phyloP scores from a whole-genome alignment of 2,113 vertebrate genomes.

The Aix galericulata region DNA sequence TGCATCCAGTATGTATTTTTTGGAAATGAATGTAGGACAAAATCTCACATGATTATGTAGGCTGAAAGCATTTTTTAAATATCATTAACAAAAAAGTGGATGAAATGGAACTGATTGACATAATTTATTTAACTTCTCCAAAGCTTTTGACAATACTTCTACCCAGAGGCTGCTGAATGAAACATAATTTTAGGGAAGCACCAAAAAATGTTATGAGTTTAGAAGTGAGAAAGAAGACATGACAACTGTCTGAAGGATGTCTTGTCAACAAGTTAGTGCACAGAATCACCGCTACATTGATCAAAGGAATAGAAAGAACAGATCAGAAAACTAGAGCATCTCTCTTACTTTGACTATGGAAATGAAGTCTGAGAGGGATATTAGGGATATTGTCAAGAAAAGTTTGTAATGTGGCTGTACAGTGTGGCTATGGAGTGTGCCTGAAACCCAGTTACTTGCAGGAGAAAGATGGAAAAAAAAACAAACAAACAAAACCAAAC shows the following conservation, averaged over 20 bases:
- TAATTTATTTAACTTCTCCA: not conserved
- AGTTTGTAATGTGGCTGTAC: not conserved
- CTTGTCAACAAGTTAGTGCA: not conserved
- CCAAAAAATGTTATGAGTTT: not conserved
- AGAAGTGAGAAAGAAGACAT: not conserved
- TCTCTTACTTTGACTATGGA: not conserved
- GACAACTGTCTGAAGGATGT: not conserved
- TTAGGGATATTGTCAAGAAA: not conserved
- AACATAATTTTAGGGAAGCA: not conserved
- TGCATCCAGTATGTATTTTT: slow-evolving; percentile 22
- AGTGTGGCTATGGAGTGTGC: not conserved
- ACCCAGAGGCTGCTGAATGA: not conserved
- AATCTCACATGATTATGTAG: slow-evolving; percentile 14
- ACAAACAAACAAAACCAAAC: not conserved
- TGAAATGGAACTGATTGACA: not conserved
- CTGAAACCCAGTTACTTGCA: not conserved
- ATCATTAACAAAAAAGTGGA: not conserved
- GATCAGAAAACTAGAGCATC: not conserved
- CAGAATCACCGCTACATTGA: not conserved
- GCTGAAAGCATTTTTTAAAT: slow-evolving; percentile 21
- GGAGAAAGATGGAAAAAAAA: not conserved
- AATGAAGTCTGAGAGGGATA: not conserved
- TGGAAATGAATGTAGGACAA: slow-evolving; percentile 37
- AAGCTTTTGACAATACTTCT: slow-evolving; percentile 6
- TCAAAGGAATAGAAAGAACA: not conserved